Base-by-base conservation (phyloP, 2,113 vertebrate species). In the Clupea harengus region DNA sequence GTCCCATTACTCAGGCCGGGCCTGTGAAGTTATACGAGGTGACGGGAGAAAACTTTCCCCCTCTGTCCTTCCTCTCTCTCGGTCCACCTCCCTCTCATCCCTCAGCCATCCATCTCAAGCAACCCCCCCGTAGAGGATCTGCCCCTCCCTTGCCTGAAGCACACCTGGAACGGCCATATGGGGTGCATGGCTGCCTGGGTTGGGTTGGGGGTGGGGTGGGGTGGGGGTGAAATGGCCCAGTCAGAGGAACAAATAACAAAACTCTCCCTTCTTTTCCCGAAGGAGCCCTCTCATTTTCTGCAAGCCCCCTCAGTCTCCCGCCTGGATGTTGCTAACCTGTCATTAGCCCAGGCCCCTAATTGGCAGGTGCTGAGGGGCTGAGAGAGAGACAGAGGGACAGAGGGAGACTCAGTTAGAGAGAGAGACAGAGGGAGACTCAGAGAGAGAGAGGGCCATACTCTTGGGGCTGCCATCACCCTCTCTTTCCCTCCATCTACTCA, bases 261-360 rank as follows among this genome's bases (percentile, higher is more conserved):
- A 89, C 82, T 89, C 57, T 64, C 86, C 84, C 85, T 87, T 90
- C 82, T 91, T 90, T 90, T 94, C 49, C 32, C 50, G n/a, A 89
- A 86, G 92, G 91, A 91, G 90, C 89, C 89, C 90, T 86, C 89
- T 87, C 28, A 81, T 20, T 46, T 45, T 22, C 64, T 11, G 50
- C 60, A 82, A 25, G 39, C n/a, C 45, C 67, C 83, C 81, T 49
- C 52, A 83, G 45, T 25, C 6, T 57, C 75, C 75, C 67, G 49
- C 81, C 81, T 84, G 84, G 85, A 82, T 84, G 75, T 6, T 81
- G 75, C 88, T 80, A 91, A 93, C 93, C 92, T 93, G 92, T 96
- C 92, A 93, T 95, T 95, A 95, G 92, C 88, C 84, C 28, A 0
- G 91, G 92, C 91, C 90, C 90, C 89, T 94, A 95, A 96, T 94